phyloP scores from a whole-genome alignment of 2,113 vertebrate species.

The Tenrec ecaudatus region DNA sequence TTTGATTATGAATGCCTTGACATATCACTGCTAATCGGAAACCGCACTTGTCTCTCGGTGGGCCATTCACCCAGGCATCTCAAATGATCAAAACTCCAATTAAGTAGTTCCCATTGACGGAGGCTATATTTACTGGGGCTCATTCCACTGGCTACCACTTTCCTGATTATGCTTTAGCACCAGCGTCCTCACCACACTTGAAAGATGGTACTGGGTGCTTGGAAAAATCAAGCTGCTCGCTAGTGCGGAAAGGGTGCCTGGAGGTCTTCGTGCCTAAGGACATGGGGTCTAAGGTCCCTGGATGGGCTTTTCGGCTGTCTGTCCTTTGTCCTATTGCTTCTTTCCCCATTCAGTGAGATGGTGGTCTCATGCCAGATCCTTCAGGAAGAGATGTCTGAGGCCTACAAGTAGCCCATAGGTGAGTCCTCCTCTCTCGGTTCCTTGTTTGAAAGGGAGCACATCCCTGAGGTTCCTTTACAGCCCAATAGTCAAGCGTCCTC shows the following conservation, averaged over 20 bases:
- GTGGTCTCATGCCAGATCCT: not conserved
- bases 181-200: not conserved
- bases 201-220: not conserved
- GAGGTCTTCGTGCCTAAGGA: not conserved
- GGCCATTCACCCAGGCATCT: not conserved
- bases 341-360: not conserved
- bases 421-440: not conserved
- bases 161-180: not conserved
- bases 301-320: not conserved
- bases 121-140: constrained; percentile 29
- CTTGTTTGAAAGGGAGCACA: not conserved
- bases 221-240: not conserved
- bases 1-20: not conserved
- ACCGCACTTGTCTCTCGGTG: not conserved
- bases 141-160: not conserved
- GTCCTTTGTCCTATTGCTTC: not conserved
- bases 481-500: not conserved
- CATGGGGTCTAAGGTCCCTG: not conserved
- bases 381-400: not conserved
- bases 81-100: not conserved
- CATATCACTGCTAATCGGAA: not conserved
- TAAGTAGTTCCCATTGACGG: constrained; percentile 28
- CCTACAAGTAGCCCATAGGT: not conserved
- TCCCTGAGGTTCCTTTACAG: not conserved
- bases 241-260: no score